Evolutionary conservation across 2,113 vertebrate species (phyloP).

Genomic region (Eira barbara): DNA sequence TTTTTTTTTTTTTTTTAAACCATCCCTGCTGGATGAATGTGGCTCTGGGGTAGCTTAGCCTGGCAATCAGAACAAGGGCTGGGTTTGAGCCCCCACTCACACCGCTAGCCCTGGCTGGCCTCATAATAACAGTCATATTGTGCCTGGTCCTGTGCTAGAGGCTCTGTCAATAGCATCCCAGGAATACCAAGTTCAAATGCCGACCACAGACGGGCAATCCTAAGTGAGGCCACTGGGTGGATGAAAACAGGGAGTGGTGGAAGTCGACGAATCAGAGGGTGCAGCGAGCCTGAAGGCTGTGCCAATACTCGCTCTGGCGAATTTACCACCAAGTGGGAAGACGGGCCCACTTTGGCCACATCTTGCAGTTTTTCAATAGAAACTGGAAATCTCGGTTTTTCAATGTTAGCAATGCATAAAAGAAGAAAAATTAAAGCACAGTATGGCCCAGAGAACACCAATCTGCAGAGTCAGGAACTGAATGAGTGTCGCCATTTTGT

Average conservation of each 20-base stretch:
- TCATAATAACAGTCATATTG: not conserved
- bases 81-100: not conserved
- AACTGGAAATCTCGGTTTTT: not conserved
- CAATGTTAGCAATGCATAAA: not conserved
- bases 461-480: not conserved
- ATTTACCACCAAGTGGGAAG: not conserved
- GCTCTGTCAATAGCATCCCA: not conserved
- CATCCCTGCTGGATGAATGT: not conserved
- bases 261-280: not conserved
- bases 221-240: not conserved
- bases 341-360: not conserved
- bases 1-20: not conserved
- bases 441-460: not conserved
- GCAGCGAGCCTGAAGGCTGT: not conserved
- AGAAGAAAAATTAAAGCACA: not conserved
- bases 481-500: not conserved
- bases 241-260: not conserved
- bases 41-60: not conserved
- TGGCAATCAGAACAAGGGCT: not conserved
- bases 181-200: not conserved
- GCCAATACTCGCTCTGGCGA: not conserved
- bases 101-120: not conserved
- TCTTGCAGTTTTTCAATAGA: not conserved
- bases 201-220: too few relatives aligned
- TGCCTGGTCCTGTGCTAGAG: not conserved